Base-by-base conservation (phyloP, 1,140 invertebrate species). In the Drosophila pseudoobscura region DNA sequence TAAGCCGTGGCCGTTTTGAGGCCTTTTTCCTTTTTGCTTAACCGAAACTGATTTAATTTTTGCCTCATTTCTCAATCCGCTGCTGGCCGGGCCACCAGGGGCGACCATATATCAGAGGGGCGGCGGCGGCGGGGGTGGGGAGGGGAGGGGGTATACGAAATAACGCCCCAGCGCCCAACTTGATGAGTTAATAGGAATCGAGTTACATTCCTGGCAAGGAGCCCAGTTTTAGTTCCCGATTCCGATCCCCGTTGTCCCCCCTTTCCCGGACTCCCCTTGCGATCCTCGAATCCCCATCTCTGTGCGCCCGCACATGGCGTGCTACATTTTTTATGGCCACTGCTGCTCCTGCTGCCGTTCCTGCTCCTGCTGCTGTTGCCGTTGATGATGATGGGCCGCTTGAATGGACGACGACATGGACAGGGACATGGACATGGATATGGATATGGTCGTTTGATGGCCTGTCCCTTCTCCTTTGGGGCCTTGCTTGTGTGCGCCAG, bases 161-260 rank as follows among this genome's bases (percentile, higher is more conserved):
- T 59, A 76, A 84, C 77, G 80, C 80, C 80, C 80, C 63, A 84
- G 80, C 77, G 56, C 73, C 80, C 82, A 70, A 88, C 68, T 89
- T 90, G 89, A 90, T 90, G 89, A 90, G 89, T 90, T 90, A 90
- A 90, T 90, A 90, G 85, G 89, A 90, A 90, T 90, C 89, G 78
- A 85, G 84, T 90, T 90, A 90, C 89, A 90, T 90, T 80, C 89
- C 84, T 82, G 76, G 79, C 80, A 87, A 82, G 75, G 45, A 75
- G 76, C 66, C 50, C 58, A 51, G 57, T 45, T 50, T 62, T 45
- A 54, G 26, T 51, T 47, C 47, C 49, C 46, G 51, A 49, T 60
- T 50, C 50, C 43, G 24, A 45, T 41, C 43, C 15, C n/a, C 35
- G 17, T 17, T 17, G 17, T 17, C 17, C 17, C 17, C 17, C 17